Percentiles rank a stretch among this genome's conserved stretches.
phyloP scores from a whole-genome alignment of 92 coral and sea anemone genomes.

The Galaxea fascicularis region DNA sequence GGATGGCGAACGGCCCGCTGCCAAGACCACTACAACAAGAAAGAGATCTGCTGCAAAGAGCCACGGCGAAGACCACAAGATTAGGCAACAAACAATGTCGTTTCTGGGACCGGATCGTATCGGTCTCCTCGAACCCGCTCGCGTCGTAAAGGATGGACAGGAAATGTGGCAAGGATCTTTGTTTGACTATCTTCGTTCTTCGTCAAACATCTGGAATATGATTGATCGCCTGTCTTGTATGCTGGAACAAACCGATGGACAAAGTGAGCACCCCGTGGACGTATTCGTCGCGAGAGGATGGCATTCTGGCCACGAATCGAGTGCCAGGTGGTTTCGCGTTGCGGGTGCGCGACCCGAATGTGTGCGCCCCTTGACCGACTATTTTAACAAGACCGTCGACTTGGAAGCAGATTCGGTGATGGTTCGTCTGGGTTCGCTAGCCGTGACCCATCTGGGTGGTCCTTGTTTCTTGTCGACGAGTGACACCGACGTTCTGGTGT shows the following conservation, averaged over 20 bases:
- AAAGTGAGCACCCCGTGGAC: neutral
- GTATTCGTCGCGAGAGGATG: constrained; percentile 16
- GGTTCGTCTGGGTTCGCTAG: neutral
- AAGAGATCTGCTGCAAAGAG: neutral
- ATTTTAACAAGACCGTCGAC: neutral
- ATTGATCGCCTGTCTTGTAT: neutral
- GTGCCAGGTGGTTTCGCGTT: neutral
- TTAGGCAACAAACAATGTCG: neutral
- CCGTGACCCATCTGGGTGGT: neutral
- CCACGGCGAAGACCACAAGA: neutral
- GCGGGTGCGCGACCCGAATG: neutral
- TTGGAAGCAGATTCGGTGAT: constrained; percentile 14
- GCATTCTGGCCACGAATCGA: neutral
- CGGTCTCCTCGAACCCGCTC: neutral
- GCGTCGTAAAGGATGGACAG: neutral
- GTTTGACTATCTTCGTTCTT: neutral
- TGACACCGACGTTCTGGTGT: neutral
- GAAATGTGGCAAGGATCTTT: neutral
- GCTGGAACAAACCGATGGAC: neutral
- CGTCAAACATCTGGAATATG: neutral
- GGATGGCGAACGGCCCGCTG: constrained; percentile 16
- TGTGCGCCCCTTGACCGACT: constrained; percentile 5
- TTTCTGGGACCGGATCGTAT: neutral
- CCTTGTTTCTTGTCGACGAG: neutral
- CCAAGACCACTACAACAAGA: neutral